Conservation (phyloP, 2,888 invertebrate species). For the Tubulanus polymorphus region DNA sequence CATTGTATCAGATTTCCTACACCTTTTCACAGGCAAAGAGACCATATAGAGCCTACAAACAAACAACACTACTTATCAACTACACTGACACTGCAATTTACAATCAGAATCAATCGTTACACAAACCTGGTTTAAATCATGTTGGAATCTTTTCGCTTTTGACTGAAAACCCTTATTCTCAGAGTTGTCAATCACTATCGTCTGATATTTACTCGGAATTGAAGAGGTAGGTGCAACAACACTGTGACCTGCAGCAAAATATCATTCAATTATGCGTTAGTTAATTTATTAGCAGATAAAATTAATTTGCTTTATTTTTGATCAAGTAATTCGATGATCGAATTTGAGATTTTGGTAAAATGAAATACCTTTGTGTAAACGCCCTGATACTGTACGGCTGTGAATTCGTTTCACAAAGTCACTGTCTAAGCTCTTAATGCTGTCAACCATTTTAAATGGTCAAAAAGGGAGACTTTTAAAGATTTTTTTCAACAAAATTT, state of each 20-base stretch:
- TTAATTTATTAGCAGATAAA: too few species aligned
- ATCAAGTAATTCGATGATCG: too few species aligned
- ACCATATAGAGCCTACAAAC: too few species aligned
- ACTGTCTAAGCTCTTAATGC: constrained; percentile 39
- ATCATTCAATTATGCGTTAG: too few species aligned
- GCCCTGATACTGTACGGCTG: constrained; percentile 36
- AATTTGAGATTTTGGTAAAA: too few species aligned
- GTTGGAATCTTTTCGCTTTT: constrained; percentile 44
- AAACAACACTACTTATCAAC: too few species aligned
- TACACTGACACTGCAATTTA: too few species aligned
- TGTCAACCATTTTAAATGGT: constrained; percentile 43
- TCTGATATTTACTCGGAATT: constrained; percentile 53
- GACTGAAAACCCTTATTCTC: constrained; percentile 48
- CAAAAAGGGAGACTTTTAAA: constrained; percentile 32
- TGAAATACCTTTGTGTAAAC: constrained; percentile 42
- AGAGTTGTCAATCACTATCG: constrained; percentile 47
- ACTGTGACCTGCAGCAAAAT: constrained; percentile 34
- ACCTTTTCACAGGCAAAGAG: too few species aligned
- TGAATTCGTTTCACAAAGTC: constrained; percentile 39
- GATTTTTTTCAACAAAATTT: background rate
- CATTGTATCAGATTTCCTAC: too few species aligned
- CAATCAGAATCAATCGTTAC: background rate
- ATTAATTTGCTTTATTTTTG: too few species aligned
- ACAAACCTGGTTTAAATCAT: constrained; percentile 30
- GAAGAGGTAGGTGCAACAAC: constrained; percentile 46